Percentiles rank a stretch among this genome's conserved stretches.
Evolutionary conservation across 1,140 invertebrate species (phyloP).

Genomic region (Psilanteris sp.): DNA sequence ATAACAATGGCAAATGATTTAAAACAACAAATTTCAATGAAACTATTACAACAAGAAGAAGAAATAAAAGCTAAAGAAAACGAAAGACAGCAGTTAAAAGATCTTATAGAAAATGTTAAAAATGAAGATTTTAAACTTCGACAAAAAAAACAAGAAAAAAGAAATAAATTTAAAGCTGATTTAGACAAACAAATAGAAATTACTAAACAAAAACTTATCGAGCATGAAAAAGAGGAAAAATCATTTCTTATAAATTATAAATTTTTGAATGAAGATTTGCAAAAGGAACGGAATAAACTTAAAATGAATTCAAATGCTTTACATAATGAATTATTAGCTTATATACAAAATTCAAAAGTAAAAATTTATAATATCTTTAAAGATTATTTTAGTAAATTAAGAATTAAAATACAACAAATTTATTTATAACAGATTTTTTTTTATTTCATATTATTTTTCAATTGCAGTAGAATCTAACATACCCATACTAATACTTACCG

Average conservation of each 20-base stretch:
- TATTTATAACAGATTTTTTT: no score
- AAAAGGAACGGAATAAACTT: slow-evolving; percentile 34
- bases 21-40: slow-evolving; percentile 43
- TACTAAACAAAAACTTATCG: slow-evolving; percentile 21
- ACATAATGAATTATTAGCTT: slow-evolving; percentile 44
- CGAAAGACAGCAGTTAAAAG: slow-evolving; percentile 38
- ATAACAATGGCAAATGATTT: slow-evolving; percentile 7
- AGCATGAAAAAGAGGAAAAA: slow-evolving; percentile 36
- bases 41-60: slow-evolving; percentile 19
- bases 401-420: no score
- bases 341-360: slow-evolving; percentile 57
- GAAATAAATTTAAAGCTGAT: slow-evolving; percentile 30
- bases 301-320: slow-evolving; percentile 41
- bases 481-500: no score
- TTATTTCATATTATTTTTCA: background rate
- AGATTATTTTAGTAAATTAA: no score
- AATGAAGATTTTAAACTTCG: slow-evolving; percentile 25
- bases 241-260: slow-evolving; percentile 19
- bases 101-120: slow-evolving; percentile 30
- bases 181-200: slow-evolving; percentile 43
- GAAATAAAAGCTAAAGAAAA: slow-evolving; percentile 38
- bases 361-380: no score
- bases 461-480: no score
- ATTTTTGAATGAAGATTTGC: slow-evolving; percentile 1
- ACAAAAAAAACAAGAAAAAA: slow-evolving; percentile 32